Evolutionary conservation across 2,113 vertebrate genomes (phyloP).

Genomic region (Benitochromis conjunctus): DNA sequence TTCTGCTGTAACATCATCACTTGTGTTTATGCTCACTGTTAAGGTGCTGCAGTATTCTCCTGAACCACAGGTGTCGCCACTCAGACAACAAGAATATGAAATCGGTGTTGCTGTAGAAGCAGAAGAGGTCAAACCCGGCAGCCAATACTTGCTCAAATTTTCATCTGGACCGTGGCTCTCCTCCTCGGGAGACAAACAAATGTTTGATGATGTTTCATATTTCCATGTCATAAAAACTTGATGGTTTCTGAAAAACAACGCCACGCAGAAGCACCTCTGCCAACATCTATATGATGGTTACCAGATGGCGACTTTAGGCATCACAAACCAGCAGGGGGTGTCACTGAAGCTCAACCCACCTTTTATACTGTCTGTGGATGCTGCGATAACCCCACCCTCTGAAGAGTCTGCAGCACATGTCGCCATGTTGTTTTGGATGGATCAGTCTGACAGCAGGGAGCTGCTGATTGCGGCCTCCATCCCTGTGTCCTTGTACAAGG

Average conservation of each 20-base stretch:
- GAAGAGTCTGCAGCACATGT: not conserved
- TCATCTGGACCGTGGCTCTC: not conserved
- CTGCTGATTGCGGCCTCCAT: slow-evolving; percentile 27
- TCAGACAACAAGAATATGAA: too few relatives aligned
- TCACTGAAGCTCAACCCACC: not conserved
- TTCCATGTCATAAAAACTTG: not conserved
- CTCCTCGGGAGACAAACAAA: not conserved
- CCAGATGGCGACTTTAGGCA: not conserved
- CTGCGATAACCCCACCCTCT: not conserved
- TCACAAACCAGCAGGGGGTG: not conserved
- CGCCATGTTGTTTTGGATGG: not conserved
- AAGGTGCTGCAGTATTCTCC: not conserved
- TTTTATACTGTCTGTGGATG: not conserved
- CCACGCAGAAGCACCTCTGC: not conserved
- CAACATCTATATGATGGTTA: not conserved
- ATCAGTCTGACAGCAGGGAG: slow-evolving; percentile 5
- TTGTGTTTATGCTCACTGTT: not conserved
- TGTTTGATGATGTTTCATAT: not conserved
- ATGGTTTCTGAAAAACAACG: not conserved
- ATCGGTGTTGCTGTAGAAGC: too few relatives aligned
- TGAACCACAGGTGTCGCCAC: not conserved
- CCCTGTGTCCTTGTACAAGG: slow-evolving; percentile 26
- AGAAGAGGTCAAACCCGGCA: not conserved
- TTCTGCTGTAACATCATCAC: not conserved
- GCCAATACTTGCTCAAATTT: not conserved